Percentiles rank a stretch among this genome's conserved stretches.
These are phyloP conservation scores for Blera fallax DNA, from an alignment of 2,888 invertebrate genomes.

Conservation along the genomic window DNA sequence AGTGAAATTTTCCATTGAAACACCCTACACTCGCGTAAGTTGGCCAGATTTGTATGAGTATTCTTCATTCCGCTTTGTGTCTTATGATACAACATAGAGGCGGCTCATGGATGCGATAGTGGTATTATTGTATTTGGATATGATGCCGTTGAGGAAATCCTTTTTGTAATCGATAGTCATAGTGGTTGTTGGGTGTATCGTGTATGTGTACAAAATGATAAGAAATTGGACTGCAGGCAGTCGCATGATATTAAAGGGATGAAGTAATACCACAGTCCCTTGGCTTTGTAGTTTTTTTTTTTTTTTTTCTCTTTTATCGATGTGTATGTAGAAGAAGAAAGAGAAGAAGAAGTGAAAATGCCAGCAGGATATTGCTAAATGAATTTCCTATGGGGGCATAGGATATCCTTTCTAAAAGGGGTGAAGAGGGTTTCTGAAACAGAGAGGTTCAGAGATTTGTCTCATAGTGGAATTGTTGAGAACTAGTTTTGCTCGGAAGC, in stretches of 20 bases:
- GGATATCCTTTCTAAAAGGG: background rate
- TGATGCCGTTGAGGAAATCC: conserved; percentile 48
- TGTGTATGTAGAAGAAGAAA: background rate
- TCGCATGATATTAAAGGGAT: conserved; percentile 28
- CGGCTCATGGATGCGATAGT: conserved; percentile 1
- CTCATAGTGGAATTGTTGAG: conserved; percentile 48
- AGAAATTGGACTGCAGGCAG: conserved; percentile 35
- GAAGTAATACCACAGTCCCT: conserved; percentile 26
- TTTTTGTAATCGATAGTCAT: conserved; percentile 47
- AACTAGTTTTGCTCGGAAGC: conserved; percentile 30
- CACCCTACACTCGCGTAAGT: conserved; percentile 2
- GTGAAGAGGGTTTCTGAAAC: background rate
- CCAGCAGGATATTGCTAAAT: conserved; percentile 55
- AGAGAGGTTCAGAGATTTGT: conserved; percentile 4
- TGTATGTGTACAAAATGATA: conserved; percentile 24
- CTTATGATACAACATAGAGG: conserved; percentile 13
- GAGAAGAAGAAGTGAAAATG: conserved; percentile 30
- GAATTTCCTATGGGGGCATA: conserved; percentile 41
- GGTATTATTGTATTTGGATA: conserved; percentile 37
- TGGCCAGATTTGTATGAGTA: conserved; percentile 23
- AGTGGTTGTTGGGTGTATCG: conserved; percentile 8
- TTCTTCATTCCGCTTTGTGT: background rate
- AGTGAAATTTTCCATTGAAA: conserved; percentile 34
- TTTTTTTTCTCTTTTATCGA: background rate
- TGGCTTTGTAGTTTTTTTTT: background rate